Conservation (phyloP, 2,797 vertebrate genomes). For the Spinus olivaceus region DNA sequence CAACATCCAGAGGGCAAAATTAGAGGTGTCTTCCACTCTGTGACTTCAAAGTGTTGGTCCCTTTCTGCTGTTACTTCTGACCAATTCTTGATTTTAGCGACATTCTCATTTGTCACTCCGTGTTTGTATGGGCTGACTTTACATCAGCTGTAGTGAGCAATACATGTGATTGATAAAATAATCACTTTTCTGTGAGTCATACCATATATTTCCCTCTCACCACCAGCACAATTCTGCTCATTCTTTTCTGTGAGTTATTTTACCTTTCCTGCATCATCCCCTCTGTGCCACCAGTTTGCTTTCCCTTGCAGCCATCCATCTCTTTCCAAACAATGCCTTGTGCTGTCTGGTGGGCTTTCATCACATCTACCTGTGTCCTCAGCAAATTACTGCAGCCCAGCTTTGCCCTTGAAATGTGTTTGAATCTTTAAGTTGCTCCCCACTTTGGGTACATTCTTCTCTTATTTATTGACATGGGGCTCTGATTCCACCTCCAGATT, state of each 20-base stretch:
- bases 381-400: neutral
- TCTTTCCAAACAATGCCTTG: neutral
- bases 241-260: neutral
- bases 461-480: neutral
- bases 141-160: neutral
- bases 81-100: accelerated
- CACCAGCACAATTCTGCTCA: neutral
- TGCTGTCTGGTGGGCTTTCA: neutral
- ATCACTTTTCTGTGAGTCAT: neutral
- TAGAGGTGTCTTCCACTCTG: neutral
- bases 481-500: neutral
- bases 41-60: neutral
- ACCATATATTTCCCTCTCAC: neutral
- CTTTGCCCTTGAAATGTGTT: neutral
- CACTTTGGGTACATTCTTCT: neutral
- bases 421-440: neutral
- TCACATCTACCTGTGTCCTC: neutral
- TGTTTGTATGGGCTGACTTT: neutral
- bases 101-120: neutral
- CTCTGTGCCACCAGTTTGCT: neutral
- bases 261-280: neutral
- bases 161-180: neutral
- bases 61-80: neutral
- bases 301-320: neutral
- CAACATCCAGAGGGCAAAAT: neutral